A percentile compares a stretch with the other conserved stretches of the same genome.
Evolutionary conservation across 1,140 invertebrate species (phyloP).

Genomic region (Zaprionus ghesquierei): DNA sequence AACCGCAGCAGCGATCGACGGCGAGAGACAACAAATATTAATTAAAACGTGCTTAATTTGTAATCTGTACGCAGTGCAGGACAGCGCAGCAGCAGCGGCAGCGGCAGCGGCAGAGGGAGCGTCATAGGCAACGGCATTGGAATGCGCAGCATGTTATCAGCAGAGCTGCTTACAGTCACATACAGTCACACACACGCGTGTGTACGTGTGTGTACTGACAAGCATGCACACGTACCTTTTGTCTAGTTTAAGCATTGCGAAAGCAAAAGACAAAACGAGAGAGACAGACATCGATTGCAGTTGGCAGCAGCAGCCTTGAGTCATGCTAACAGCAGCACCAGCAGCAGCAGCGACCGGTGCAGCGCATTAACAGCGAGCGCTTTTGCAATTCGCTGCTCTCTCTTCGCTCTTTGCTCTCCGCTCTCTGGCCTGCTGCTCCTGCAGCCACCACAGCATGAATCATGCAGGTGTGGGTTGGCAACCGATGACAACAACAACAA

Average conservation of each 20-base stretch:
- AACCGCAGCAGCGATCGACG: constrained; percentile 2
- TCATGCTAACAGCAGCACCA: constrained; percentile 28
- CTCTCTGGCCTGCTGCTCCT: constrained; percentile 1
- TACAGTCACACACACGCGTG: too few relatives aligned
- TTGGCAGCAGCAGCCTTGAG: constrained; percentile 15
- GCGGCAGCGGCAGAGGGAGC: not conserved
- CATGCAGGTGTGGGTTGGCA: constrained; percentile 26
- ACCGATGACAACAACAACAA: not conserved
- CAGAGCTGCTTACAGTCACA: too few relatives aligned
- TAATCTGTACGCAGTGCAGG: constrained; percentile 32
- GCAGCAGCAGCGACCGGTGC: not conserved
- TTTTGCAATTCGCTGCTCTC: not conserved
- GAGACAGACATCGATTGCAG: constrained; percentile 2
- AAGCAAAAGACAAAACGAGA: not conserved
- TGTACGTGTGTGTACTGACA: not conserved
- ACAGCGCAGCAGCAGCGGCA: not conserved
- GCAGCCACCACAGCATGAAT: constrained; percentile 43
- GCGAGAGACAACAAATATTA: constrained; percentile 13
- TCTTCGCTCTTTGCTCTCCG: not conserved
- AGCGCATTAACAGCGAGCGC: constrained; percentile 13
- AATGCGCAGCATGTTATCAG: constrained; percentile 1
- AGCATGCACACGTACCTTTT: constrained; percentile 20
- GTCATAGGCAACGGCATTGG: constrained; percentile 30
- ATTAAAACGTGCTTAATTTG: constrained; percentile 42
- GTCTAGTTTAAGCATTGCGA: constrained; percentile 5